phyloP scores from a whole-genome alignment of 1,140 invertebrate genomes.

The Drosophila micromelanica region DNA sequence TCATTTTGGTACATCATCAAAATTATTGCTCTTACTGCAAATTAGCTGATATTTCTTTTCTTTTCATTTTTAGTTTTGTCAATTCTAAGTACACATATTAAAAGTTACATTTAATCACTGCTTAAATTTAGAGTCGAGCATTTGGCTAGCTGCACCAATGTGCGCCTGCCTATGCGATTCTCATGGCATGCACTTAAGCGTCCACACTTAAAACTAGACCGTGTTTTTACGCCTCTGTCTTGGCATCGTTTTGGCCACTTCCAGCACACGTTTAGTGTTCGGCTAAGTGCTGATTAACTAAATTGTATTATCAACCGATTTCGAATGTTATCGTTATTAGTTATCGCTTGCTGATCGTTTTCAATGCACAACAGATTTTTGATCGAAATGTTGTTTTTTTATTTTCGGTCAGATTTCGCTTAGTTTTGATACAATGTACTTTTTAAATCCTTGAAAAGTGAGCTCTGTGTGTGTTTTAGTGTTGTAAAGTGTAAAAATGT shows the following conservation, averaged over 20 bases:
- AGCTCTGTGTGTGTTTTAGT: slow-evolving; percentile 7
- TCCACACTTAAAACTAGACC: slow-evolving; percentile 15
- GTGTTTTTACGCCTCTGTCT: slow-evolving; percentile 23
- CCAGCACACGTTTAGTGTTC: slow-evolving; percentile 19
- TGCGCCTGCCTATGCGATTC: slow-evolving; percentile 22
- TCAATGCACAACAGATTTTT: slow-evolving; percentile 1
- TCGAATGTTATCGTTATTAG: slow-evolving; percentile 12
- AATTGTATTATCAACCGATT: slow-evolving; percentile 34
- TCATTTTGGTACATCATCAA: slow-evolving; percentile 4
- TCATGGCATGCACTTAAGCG: background rate
- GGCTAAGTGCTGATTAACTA: slow-evolving; percentile 33
- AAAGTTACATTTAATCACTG: slow-evolving; percentile 26
- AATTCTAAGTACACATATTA: slow-evolving; percentile 22
- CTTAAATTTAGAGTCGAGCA: slow-evolving; percentile 21
- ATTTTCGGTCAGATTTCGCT: background rate
- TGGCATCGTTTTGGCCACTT: slow-evolving; percentile 39
- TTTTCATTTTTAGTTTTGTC: background rate
- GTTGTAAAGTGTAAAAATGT: slow-evolving; percentile 61
- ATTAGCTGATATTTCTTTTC: slow-evolving; percentile 14
- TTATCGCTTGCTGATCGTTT: slow-evolving; percentile 7
- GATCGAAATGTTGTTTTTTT: background rate
- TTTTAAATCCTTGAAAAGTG: slow-evolving; percentile 1
- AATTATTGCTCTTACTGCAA: slow-evolving; percentile 26
- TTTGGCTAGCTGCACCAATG: background rate
- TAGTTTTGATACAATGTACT: background rate